Conservation (phyloP, 2,113 vertebrate species). For the Mystacornis crossleyi region DNA sequence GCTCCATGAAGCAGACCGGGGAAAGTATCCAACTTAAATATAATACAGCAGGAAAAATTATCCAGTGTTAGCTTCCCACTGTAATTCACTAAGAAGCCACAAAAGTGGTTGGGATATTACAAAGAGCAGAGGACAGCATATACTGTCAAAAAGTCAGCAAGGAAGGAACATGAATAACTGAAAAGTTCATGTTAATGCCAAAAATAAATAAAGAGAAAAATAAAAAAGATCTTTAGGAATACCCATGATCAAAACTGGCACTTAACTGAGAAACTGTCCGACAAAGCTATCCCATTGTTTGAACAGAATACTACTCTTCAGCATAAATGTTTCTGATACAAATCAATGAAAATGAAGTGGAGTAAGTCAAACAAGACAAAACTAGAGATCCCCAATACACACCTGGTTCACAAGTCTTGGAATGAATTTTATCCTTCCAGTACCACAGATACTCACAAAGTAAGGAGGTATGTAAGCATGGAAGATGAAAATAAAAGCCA, state of each 20-base stretch:
- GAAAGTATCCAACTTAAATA: constrained; percentile 21
- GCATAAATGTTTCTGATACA: background rate
- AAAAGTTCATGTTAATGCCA: accelerated
- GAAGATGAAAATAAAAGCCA: background rate
- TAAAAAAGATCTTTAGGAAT: background rate
- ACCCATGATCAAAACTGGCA: background rate
- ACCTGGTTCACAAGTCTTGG: background rate
- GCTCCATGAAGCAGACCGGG: background rate
- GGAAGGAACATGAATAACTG: background rate
- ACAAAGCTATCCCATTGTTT: background rate
- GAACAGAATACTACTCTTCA: background rate
- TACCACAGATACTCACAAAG: background rate
- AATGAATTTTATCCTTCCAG: background rate
- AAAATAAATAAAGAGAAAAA: background rate
- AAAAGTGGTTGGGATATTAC: background rate
- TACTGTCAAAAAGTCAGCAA: background rate
- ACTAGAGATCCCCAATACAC: background rate
- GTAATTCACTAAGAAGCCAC: background rate
- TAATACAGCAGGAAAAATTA: background rate
- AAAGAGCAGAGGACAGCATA: background rate
- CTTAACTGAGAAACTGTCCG: background rate
- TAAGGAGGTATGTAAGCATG: background rate
- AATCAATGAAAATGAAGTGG: background rate
- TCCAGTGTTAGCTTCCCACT: background rate
- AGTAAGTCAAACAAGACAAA: background rate